These are phyloP conservation scores for Oxycera nigricornis DNA, from an alignment of 2,888 invertebrate species.

Conservation along the genomic window DNA sequence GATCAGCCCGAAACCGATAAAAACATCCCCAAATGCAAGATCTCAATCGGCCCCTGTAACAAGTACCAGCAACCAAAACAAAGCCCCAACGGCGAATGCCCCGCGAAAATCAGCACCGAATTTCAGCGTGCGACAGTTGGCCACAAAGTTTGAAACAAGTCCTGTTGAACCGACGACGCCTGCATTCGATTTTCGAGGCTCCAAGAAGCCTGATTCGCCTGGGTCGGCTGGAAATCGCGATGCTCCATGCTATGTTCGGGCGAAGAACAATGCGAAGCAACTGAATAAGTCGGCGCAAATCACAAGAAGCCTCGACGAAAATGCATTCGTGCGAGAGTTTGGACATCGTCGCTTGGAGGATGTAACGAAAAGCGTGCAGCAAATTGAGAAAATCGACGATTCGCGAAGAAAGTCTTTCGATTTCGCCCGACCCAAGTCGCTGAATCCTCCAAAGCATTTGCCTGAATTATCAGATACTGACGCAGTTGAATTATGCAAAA, in stretches of 20 bases:
- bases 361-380: conserved; percentile 54
- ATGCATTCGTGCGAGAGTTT: conserved; percentile 75
- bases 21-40: conserved; percentile 4
- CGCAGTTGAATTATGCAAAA: conserved; percentile 45
- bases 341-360: conserved; percentile 61
- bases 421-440: conserved; percentile 66
- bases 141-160: conserved; percentile 69
- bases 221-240: conserved; percentile 40
- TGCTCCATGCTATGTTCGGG: conserved; percentile 67
- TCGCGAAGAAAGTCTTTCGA: conserved; percentile 69
- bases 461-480: conserved; percentile 53
- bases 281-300: conserved; percentile 69
- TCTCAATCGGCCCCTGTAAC: conserved; percentile 28
- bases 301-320: conserved; percentile 75
- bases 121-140: conserved; percentile 69
- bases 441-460: conserved; percentile 66
- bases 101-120: conserved; percentile 58
- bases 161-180: conserved; percentile 68
- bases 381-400: conserved; percentile 55
- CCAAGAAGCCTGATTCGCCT: conserved; percentile 19
- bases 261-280: conserved; percentile 64
- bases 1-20: conserved; percentile 52
- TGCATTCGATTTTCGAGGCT: conserved; percentile 63
- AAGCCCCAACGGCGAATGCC: neutral
- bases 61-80: neutral